Evolutionary conservation across 2,113 vertebrate genomes (phyloP).

Genomic region (Pseudopipra pipra): DNA sequence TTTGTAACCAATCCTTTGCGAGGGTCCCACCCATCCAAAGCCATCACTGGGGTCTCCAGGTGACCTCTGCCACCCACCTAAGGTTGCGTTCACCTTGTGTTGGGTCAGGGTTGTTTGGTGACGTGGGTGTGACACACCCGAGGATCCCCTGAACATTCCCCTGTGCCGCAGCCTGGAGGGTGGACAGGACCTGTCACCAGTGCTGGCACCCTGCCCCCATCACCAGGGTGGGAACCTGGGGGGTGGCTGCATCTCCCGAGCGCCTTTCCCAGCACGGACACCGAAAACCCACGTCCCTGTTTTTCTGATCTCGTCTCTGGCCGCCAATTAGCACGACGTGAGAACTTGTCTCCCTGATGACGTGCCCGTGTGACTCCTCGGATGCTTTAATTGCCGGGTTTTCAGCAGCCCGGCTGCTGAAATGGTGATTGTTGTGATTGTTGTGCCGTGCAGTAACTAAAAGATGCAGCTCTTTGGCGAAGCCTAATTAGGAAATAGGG

Average conservation of each 20-base stretch:
- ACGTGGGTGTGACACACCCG: rapidly evolving
- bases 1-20: background rate
- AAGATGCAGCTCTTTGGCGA: conserved; percentile 28
- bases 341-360: conserved; percentile 27
- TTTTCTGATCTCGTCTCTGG: background rate
- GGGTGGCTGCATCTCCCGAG: background rate
- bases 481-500: conserved; percentile 68
- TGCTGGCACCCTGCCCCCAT: background rate
- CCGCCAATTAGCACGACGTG: conserved; percentile 23
- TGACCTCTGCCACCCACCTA: background rate
- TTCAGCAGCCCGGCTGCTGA: conserved; percentile 9
- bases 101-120: background rate
- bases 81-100: rapidly evolving
- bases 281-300: background rate
- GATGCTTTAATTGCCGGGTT: conserved; percentile 50
- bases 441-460: background rate
- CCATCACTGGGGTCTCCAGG: rapidly evolving
- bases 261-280: background rate
- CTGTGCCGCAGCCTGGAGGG: background rate
- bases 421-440: conserved; percentile 38
- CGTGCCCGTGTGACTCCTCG: background rate
- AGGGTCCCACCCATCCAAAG: background rate
- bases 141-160: rapidly evolving
- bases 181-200: background rate
- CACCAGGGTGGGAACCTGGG: background rate